Base-by-base conservation (phyloP, 1,140 invertebrate species). In the Oscheius sp. region DNA sequence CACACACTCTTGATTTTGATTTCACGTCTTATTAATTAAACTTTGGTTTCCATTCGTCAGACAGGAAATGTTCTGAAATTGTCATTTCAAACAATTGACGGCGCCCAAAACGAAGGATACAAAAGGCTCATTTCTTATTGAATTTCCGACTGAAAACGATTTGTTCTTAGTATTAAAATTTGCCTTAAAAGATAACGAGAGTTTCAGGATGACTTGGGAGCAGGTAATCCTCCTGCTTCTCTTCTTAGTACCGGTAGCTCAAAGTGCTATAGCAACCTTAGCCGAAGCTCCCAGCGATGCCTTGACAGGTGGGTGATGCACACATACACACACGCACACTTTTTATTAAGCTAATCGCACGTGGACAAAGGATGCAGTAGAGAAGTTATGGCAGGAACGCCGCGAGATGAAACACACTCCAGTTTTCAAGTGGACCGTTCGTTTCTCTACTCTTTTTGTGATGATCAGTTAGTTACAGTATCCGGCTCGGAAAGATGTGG, bases 381-480 rank as follows among this genome's bases (percentile, higher is more conserved):
- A 71, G 36, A 71, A 71, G 63, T 31, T 71, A 20, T 71, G 68
- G 68, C 20, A 71, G 3, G 68, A 71, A 34, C 65, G 68, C 3
- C 55, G 26, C 10, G 28, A 73, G 18, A 71, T 71, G 68, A 20
- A 70, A 15, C 64, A 66, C 26, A 71, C 68, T 23, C 68, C 68
- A 4, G 23, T 71, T 10, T 26, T 69, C 10, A 3, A 10, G 20
- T 26, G 23, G 18, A 65, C 26, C 10, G 67, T 69, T 71, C 69
- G 18, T 10, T 20, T 4, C 3, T 62, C 55, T 26, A 42, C 23
- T 69, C 3, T 29, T 63, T 31, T 18, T 63, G 26, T 23, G 23
- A 29, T 70, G 7, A 31, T 31, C 2, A 32, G 3, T 3, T 29
- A 20, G 10, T 71, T 71, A 31, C 34, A 34, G 34, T 63, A 31